phyloP scores from a whole-genome alignment of 2,888 invertebrate genomes.

The Punctoribates punctum region DNA sequence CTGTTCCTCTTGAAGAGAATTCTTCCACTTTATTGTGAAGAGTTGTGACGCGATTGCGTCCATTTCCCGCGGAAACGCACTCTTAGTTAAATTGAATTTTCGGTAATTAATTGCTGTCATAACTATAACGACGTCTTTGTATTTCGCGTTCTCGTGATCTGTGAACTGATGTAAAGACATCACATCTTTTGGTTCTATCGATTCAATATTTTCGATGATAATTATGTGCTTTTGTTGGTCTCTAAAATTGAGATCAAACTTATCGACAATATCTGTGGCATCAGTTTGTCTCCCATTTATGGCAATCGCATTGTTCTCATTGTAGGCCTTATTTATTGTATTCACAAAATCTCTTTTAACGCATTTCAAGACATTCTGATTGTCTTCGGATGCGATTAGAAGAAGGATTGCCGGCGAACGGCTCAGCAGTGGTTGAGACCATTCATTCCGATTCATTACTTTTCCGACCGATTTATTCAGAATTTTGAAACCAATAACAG shows the following conservation, averaged over 20 bases:
- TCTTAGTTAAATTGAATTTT: background rate
- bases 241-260: constrained; percentile 4
- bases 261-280: constrained; percentile 11
- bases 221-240: constrained; percentile 11
- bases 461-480: background rate
- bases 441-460: background rate
- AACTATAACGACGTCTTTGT: background rate
- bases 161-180: constrained; percentile 36
- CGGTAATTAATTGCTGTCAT: constrained; percentile 8
- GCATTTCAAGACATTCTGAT: constrained; percentile 3
- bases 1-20: background rate
- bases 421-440: background rate
- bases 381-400: constrained; percentile 12
- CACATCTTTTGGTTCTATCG: background rate
- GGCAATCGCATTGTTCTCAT: background rate
- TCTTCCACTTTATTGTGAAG: constrained; percentile 21
- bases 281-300: constrained; percentile 19
- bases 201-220: constrained; percentile 9
- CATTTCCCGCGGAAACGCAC: background rate
- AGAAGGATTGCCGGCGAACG: background rate
- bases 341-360: constrained; percentile 18
- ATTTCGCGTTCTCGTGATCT: constrained; percentile 26
- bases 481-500: background rate
- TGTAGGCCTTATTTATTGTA: background rate
- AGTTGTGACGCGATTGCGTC: constrained; percentile 12